Evolutionary conservation across 2,888 invertebrate genomes (phyloP), one percentile per base, ranked within the genome.

Genomic region (Phoenoteleia sp.): DNA sequence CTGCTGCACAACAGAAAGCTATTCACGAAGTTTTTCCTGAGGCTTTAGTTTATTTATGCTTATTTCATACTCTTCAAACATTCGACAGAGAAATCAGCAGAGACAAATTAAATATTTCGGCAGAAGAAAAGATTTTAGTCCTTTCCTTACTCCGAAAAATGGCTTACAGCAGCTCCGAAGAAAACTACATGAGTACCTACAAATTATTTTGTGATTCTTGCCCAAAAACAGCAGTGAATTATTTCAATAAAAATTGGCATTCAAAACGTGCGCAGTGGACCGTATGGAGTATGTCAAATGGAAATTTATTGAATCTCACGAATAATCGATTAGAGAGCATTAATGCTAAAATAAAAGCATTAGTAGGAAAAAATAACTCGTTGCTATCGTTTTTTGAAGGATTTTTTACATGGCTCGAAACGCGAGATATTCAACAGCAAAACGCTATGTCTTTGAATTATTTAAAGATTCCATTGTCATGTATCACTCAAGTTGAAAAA

Each of bases 51-150:
- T 64, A 64, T n/a, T 36, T 86, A 15, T 86, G 83, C 23, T n/a
- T 52, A 23, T 86, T 83, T 56, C 83, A 86, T 27, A 69, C 75
- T 11, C 39, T 79, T 21, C 56, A 58, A 29, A 69, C 62, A 9
- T 75, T 85, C 7, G 23, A 67, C 9, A 66, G 81, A 1, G 56
- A 54, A 36, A 25, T 77, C 13, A 56, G 60, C 1, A 15, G n/a
- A 11, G 54, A 82, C 13, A 52, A 82, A 36, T 58, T 77, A 29
- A 52, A 21, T 7, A 29, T 58, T 23, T 13, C 33, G 15, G 2
- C 33, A 19, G 27, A 33, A 13, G 64, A 83, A 45, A 29, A 69
- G n/a, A 21, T 49, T 5, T 19, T 6, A 3, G 72, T 60, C 15
- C 62, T 84, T 17, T 17, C 42, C n/a, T 11, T 75, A 7, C 42